A percentile compares a stretch with the other conserved stretches of the same genome.
phyloP scores from a whole-genome alignment of 2,797 vertebrate genomes.

The Bradypodion ventrale region DNA sequence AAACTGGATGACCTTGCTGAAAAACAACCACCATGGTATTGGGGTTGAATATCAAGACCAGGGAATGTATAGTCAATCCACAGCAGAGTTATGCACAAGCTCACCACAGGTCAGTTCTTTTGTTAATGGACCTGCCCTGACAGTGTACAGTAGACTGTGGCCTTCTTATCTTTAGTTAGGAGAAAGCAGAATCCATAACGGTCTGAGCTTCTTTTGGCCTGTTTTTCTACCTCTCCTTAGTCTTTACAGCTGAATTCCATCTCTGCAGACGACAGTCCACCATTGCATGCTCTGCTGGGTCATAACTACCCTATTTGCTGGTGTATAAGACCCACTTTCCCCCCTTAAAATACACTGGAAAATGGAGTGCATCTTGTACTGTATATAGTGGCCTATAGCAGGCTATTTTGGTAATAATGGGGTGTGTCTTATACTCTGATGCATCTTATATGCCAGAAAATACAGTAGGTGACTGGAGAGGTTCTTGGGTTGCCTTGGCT shows the following conservation, averaged over 20 bases:
- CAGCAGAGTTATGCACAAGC: slow-evolving; percentile 47
- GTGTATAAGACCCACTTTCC: no score
- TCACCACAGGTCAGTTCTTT: slow-evolving; percentile 37
- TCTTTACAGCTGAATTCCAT: slow-evolving; percentile 41
- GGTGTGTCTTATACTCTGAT: no score
- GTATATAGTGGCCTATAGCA: no score
- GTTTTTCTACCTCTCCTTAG: slow-evolving; percentile 38
- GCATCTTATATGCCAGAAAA: no score
- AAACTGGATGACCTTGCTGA: slow-evolving; percentile 55
- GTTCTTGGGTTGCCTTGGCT: slow-evolving; percentile 62
- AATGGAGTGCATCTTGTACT: no score
- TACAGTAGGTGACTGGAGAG: slow-evolving; percentile 56
- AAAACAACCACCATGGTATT: neutral
- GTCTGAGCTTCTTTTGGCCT: neutral
- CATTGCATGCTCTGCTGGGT: slow-evolving; percentile 56
- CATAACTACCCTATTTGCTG: no score
- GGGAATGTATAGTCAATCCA: slow-evolving; percentile 48
- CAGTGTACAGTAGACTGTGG: slow-evolving; percentile 22
- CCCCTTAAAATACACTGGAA: no score
- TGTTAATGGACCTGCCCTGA: slow-evolving; percentile 27
- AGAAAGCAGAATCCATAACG: slow-evolving; percentile 36
- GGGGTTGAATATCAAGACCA: neutral
- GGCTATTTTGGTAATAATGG: no score
- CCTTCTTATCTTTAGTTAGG: slow-evolving; percentile 33
- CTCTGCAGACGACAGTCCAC: slow-evolving; percentile 37